Base-by-base conservation (phyloP, 1,140 invertebrate species). In the Amyelois transitella region DNA sequence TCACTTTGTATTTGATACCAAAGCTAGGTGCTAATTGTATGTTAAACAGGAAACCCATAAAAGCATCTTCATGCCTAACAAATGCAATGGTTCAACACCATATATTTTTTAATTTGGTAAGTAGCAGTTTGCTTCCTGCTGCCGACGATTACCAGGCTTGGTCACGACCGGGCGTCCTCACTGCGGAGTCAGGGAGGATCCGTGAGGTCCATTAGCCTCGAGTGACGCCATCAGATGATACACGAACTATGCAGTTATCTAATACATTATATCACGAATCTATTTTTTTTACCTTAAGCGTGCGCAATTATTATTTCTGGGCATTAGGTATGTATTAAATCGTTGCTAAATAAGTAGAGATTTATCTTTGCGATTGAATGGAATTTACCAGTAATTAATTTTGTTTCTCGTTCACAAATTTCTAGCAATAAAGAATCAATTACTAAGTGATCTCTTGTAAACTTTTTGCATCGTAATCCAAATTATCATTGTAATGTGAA, bases 161-260 rank as follows among this genome's bases (percentile, higher is more conserved):
- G 59, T 67, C 68, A 70, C 64, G 68, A 62, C 54, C 43, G 55
- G 57, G 45, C 64, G 67, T 54, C 67, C 60, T 64, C 58, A 43
- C 12, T 32, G 7, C 25, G 24, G 43, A 44, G 28, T 28, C 49
- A 54, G 53, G 55, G 51, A 21, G 47, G 52, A 55, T 60, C 64
- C 53, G 61, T 62, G 62, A 66, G 64, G 60, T 18, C 48, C 62
- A 58, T 55, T 50, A 60, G 64, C 73, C 75, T 76, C 62, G 62
- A 47, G 45, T 78, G 64, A 71, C 68, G 68, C 67, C 66, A 72
- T 53, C 18, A 6, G 52, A 61, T 61, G 55, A 61, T 25, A 19
- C 6, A 14, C 45, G 21, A 51, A 20, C 53, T 25, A 32, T 49
- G 59, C 50, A 25, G 53, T 61, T 59, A 59, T 53, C 51, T 59